Conservation (phyloP, 2,888 invertebrate genomes). For the Ormyrus pomaceus region DNA sequence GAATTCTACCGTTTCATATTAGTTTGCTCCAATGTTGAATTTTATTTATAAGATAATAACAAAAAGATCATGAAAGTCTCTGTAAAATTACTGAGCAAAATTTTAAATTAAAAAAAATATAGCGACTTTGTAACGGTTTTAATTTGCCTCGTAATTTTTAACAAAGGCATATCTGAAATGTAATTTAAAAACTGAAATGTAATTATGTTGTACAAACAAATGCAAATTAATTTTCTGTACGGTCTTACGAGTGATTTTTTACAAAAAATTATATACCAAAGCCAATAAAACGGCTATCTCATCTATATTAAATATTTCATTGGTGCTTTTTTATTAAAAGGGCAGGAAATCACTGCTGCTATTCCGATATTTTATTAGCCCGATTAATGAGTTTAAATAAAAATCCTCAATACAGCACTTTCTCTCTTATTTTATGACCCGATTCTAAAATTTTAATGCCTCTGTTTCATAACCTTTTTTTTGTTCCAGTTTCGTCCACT, state of each 20-base stretch:
- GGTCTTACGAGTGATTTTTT: not conserved
- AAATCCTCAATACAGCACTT: slow-evolving; percentile 15
- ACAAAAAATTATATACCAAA: not conserved
- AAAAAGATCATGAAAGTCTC: too few species aligned
- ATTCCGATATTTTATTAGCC: slow-evolving; percentile 9
- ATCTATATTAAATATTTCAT: slow-evolving; percentile 22
- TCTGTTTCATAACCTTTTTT: slow-evolving; percentile 10
- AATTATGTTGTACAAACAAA: too few species aligned
- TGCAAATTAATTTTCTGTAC: not conserved
- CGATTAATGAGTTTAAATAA: slow-evolving; percentile 32
- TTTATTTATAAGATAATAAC: too few species aligned
- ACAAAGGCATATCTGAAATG: too few species aligned
- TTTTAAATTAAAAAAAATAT: too few species aligned
- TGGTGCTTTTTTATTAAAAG: slow-evolving; percentile 4
- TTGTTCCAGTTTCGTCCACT: not conserved
- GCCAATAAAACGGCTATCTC: too few species aligned
- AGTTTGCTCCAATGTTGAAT: too few species aligned
- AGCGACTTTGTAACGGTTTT: too few species aligned
- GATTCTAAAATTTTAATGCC: slow-evolving; percentile 18
- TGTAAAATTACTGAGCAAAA: too few species aligned
- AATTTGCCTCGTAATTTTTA: too few species aligned
- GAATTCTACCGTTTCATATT: too few species aligned
- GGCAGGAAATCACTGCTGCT: not conserved
- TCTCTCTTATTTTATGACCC: slow-evolving; percentile 16
- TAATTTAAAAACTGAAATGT: too few species aligned